phyloP scores from a whole-genome alignment of 2,797 vertebrate species.

The Sebastes cheni region DNA sequence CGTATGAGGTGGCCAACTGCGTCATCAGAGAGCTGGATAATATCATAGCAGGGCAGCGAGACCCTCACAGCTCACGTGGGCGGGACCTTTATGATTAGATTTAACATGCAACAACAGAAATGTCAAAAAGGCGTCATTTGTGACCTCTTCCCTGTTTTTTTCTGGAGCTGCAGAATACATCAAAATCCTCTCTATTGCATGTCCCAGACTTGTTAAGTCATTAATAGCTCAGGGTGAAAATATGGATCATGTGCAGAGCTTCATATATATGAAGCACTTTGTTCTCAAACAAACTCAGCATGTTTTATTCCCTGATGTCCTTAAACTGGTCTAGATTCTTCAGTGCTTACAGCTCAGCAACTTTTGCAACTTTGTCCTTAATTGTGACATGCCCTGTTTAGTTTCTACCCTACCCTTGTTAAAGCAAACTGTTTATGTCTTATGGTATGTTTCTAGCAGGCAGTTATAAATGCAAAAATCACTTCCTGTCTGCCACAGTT shows the following conservation, averaged over 20 bases:
- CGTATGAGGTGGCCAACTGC: slow-evolving; percentile 46
- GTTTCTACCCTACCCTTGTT: slow-evolving; percentile 58
- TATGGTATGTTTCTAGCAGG: slow-evolving; percentile 61
- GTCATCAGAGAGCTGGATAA: slow-evolving; percentile 67
- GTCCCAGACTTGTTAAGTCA: slow-evolving; percentile 4
- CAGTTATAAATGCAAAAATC: slow-evolving; percentile 61
- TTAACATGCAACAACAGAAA: slow-evolving; percentile 19
- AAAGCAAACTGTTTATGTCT: slow-evolving; percentile 62
- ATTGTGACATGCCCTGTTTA: slow-evolving; percentile 61
- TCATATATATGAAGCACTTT: background rate
- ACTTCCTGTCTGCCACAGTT: slow-evolving; percentile 63
- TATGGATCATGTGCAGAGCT: background rate
- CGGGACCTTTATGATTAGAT: slow-evolving; percentile 21
- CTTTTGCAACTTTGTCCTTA: slow-evolving; percentile 41
- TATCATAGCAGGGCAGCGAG: slow-evolving; percentile 42
- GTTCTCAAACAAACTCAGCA: slow-evolving; percentile 5
- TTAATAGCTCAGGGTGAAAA: slow-evolving; percentile 1
- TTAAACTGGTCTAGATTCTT: slow-evolving; percentile 12
- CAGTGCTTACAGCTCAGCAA: slow-evolving; percentile 37
- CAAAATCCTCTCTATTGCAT: background rate
- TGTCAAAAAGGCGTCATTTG: slow-evolving; percentile 7
- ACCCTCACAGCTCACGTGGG: slow-evolving; percentile 16
- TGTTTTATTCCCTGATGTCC: slow-evolving; percentile 12
- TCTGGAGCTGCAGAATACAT: background rate
- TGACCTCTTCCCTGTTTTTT: slow-evolving; percentile 5